A percentile compares a stretch with the other conserved stretches of the same genome.
phyloP scores from a whole-genome alignment of 2,113 vertebrate species.

The Callocephalon fimbriatum region DNA sequence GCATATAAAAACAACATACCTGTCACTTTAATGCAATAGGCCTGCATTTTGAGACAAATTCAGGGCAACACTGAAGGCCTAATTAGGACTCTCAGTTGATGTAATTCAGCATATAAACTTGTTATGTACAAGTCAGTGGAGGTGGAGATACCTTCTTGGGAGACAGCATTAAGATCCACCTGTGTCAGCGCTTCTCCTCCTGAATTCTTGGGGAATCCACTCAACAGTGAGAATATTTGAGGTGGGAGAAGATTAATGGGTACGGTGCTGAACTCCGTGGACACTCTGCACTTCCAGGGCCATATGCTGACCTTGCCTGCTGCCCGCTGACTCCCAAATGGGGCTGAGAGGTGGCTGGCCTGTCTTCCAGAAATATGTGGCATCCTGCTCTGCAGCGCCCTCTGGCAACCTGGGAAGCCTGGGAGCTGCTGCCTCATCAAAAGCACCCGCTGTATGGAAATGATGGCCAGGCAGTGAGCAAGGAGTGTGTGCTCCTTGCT shows the following conservation, averaged over 20 bases:
- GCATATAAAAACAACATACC: neutral
- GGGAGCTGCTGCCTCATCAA: neutral
- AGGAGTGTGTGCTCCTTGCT: neutral
- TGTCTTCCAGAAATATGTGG: accelerated
- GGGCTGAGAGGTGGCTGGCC: neutral
- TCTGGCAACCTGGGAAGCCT: neutral
- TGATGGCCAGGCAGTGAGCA: neutral
- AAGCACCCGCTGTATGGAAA: neutral
- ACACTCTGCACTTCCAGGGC: neutral
- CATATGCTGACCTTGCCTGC: accelerated
- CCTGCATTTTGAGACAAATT: neutral
- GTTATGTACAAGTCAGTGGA: neutral
- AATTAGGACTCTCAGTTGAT: neutral
- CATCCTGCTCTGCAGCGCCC: neutral
- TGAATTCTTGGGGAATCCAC: neutral
- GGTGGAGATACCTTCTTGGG: neutral
- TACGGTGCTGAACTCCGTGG: accelerated
- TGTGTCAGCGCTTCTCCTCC: neutral
- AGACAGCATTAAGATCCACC: neutral
- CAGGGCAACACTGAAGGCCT: neutral
- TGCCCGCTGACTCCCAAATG: neutral
- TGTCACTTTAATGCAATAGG: neutral
- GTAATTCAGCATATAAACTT: neutral
- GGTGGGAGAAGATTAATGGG: neutral
- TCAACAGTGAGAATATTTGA: neutral